Percentiles rank a stretch among this genome's conserved stretches.
Evolutionary conservation across 2,888 invertebrate species (phyloP).

Genomic region (Campoletis raptor): DNA sequence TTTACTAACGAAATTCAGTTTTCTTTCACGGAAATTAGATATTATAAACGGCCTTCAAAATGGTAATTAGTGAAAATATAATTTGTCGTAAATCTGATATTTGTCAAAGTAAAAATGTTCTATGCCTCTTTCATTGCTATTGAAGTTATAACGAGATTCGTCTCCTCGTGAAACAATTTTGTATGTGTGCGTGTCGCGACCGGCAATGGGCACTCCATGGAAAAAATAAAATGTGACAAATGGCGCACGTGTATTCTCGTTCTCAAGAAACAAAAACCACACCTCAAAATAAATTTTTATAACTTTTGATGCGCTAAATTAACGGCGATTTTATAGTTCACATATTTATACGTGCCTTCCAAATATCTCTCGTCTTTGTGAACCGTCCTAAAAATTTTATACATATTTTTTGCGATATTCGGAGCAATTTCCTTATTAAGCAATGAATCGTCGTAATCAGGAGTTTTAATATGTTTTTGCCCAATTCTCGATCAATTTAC

Average conservation of each 20-base stretch:
- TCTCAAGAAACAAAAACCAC: constrained; percentile 63
- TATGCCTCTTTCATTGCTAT: not conserved
- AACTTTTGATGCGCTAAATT: not conserved
- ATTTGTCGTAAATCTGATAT: not conserved
- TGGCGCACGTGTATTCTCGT: constrained; percentile 78
- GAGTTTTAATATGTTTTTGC: not conserved
- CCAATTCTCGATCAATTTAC: not conserved
- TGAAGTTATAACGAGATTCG: not conserved
- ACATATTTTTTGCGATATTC: not conserved
- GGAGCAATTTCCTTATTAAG: not conserved
- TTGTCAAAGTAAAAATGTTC: not conserved
- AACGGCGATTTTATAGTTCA: not conserved
- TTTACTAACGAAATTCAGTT: constrained; percentile 54
- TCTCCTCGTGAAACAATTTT: constrained; percentile 10
- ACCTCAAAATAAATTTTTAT: constrained; percentile 56
- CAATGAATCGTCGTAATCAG: not conserved
- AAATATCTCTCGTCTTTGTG: not conserved
- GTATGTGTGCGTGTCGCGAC: constrained; percentile 52
- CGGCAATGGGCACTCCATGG: constrained; percentile 55
- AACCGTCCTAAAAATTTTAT: not conserved
- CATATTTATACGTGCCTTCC: not conserved
- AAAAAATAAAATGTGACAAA: constrained; percentile 73
- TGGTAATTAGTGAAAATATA: constrained; percentile 68
- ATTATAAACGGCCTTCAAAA: constrained; percentile 63
- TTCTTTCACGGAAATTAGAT: constrained; percentile 64